Percentiles rank a stretch among this genome's conserved stretches.
These are phyloP conservation scores for Phyto melanocephala DNA, from an alignment of 2,888 invertebrate species.

Conservation along the genomic window DNA sequence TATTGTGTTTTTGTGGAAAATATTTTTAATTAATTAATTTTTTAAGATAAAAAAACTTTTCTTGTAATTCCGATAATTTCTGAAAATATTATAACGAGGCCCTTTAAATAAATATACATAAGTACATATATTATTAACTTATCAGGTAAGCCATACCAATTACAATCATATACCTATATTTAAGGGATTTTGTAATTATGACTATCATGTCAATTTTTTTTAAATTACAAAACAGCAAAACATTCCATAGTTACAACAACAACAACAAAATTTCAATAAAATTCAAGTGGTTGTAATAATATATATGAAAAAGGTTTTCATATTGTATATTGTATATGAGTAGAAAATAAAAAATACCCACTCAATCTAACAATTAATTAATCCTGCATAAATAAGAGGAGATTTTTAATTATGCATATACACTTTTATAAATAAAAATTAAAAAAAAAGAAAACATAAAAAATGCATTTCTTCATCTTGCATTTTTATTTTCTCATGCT, in stretches of 20 bases:
- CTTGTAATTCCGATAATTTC: no score
- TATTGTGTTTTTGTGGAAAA: no score
- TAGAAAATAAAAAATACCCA: constrained; percentile 17
- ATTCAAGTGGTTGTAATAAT: constrained; percentile 44
- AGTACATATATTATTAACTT: no score
- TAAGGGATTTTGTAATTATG: constrained; percentile 24
- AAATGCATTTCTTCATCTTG: constrained; percentile 58
- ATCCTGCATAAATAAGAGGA: constrained; percentile 56
- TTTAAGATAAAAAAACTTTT: no score
- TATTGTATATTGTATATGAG: constrained; percentile 11
- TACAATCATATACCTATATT: no score
- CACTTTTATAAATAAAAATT: constrained; percentile 34
- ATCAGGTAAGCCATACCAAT: no score
- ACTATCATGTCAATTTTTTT: constrained; percentile 21
- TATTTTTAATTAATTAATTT: no score
- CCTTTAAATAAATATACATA: no score
- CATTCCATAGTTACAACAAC: background rate
- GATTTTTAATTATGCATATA: constrained; percentile 61
- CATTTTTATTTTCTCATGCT: constrained; percentile 16
- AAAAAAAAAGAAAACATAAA: constrained; percentile 8
- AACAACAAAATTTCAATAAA: constrained; percentile 46
- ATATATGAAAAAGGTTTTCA: background rate
- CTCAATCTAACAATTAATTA: constrained; percentile 60
- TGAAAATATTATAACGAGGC: no score
- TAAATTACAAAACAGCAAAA: background rate